A percentile compares a stretch with the other conserved stretches of the same genome.
These are phyloP conservation scores for Saccopteryx bilineata DNA, from an alignment of 2,113 vertebrate genomes.

Conservation along the genomic window DNA sequence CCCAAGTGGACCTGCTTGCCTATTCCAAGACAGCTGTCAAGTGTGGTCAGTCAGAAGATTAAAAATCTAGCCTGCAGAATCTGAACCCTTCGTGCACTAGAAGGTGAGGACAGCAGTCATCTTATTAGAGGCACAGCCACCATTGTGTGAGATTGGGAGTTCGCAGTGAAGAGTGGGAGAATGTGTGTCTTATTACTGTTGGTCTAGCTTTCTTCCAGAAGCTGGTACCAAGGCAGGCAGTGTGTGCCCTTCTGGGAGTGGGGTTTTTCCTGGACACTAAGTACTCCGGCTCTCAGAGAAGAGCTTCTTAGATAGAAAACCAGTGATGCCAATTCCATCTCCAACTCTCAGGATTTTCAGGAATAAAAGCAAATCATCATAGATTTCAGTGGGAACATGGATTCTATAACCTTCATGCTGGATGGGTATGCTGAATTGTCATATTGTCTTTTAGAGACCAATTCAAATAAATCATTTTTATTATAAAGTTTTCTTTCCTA, in stretches of 20 bases:
- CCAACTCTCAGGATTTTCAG: background rate
- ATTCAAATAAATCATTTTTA: slow-evolving; percentile 6
- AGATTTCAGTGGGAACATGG: background rate
- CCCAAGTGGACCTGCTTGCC: background rate
- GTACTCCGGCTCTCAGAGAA: background rate
- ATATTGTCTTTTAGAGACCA: background rate
- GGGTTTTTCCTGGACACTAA: background rate
- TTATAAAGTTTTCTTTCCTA: background rate
- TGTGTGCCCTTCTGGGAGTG: background rate
- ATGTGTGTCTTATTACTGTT: background rate
- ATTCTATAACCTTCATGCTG: background rate
- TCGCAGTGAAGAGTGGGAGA: background rate
- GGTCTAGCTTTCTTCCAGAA: background rate
- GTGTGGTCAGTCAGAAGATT: background rate
- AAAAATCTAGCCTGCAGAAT: background rate
- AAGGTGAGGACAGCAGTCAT: background rate
- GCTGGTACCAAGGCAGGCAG: background rate
- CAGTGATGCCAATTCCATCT: background rate
- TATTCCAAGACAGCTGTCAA: background rate
- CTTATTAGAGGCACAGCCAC: background rate
- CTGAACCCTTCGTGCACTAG: background rate
- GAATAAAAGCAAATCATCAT: slow-evolving; percentile 17
- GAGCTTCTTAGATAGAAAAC: background rate
- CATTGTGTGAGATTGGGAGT: background rate
- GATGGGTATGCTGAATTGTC: background rate